Percentiles rank a stretch among this genome's conserved stretches.
Evolutionary conservation across 2,113 vertebrate species (phyloP).

Genomic region (Ahaetulla prasina): DNA sequence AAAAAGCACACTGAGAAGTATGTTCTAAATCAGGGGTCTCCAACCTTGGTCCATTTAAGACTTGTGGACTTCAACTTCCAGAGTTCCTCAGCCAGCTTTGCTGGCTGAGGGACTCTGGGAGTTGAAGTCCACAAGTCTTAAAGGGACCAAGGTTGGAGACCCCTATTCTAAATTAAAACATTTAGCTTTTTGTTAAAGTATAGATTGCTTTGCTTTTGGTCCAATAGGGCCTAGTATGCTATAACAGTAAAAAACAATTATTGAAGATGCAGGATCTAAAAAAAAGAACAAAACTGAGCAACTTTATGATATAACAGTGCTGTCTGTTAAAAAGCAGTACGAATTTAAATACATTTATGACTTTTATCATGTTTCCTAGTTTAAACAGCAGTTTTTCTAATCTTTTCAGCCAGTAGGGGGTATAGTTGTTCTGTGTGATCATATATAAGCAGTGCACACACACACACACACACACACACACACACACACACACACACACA

Average conservation of each 20-base stretch:
- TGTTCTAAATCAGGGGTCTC: too few species aligned
- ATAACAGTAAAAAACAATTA: background rate
- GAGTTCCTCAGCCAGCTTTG: too few species aligned
- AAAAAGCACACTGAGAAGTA: background rate
- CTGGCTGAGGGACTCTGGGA: too few species aligned
- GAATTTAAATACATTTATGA: background rate
- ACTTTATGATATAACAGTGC: background rate
- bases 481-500: background rate
- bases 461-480: background rate
- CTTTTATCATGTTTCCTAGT: background rate
- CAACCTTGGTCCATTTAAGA: too few species aligned
- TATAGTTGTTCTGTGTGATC: conserved; percentile 34
- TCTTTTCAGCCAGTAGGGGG: conserved; percentile 64
- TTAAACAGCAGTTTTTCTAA: background rate
- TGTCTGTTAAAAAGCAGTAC: background rate
- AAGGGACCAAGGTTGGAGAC: too few species aligned
- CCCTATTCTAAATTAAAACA: background rate
- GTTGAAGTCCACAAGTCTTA: too few species aligned
- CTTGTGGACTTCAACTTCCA: too few species aligned
- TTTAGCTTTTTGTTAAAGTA: background rate
- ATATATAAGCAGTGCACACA: background rate
- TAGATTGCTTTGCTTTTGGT: background rate
- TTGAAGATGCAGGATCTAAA: background rate
- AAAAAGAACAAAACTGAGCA: background rate
- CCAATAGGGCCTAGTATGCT: background rate